Conservation (phyloP, 2,797 vertebrate species). For the Pteropus rufus region DNA sequence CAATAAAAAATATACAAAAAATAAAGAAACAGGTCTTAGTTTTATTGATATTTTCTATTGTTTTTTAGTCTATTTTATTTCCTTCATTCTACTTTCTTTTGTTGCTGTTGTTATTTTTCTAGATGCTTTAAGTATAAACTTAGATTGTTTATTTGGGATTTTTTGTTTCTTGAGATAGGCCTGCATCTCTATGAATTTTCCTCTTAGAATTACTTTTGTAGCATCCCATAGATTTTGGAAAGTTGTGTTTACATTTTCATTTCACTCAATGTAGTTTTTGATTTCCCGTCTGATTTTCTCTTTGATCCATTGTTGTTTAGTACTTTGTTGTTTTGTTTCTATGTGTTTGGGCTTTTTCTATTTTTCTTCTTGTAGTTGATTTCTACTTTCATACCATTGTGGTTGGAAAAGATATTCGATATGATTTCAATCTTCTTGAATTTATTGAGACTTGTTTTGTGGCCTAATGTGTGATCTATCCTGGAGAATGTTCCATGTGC, state of each 20-base stretch:
- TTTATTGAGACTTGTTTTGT: no score
- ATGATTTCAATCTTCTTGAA: no score
- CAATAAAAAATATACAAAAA: no score
- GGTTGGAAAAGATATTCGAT: no score
- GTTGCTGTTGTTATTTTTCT: not conserved
- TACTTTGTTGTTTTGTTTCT: not conserved
- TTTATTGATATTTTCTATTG: not conserved
- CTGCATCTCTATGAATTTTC: not conserved
- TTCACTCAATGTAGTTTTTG: not conserved
- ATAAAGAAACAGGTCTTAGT: not conserved
- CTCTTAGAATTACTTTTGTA: not conserved
- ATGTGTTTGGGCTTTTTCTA: not conserved
- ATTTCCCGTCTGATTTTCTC: not conserved
- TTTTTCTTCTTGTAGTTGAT: not conserved
- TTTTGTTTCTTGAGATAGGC: not conserved
- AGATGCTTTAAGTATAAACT: not conserved
- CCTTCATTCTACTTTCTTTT: not conserved
- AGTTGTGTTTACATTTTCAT: not conserved
- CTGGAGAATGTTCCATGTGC: no score
- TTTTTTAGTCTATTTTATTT: not conserved
- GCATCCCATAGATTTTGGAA: not conserved
- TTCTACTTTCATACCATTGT: not conserved
- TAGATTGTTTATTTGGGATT: not conserved
- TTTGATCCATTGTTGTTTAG: not conserved
- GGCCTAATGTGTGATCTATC: no score